A percentile compares a stretch with the other conserved stretches of the same genome.
These are phyloP conservation scores for Diadema setosum DNA, from an alignment of 35 echinoderm and acorn worm species.

Conservation along the genomic window DNA sequence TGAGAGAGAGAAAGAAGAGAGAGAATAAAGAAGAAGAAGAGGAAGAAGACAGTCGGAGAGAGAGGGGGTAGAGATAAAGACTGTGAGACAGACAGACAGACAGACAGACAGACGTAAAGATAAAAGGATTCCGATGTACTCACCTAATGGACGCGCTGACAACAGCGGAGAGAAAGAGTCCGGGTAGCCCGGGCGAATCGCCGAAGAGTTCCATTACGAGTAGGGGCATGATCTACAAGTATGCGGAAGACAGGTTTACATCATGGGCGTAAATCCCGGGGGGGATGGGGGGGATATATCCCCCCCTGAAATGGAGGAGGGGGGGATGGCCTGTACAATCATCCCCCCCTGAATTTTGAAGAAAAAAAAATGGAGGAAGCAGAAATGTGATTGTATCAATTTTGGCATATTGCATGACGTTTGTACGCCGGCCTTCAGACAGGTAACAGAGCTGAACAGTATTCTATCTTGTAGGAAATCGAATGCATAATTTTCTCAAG, in stretches of 20 bases:
- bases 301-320: too few species aligned
- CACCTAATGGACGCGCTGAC: slow-evolving; percentile 94
- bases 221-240: slow-evolving; percentile 72
- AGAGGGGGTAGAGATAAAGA: background rate
- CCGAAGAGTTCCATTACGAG: slow-evolving; percentile 86
- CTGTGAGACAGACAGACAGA: background rate
- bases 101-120: background rate
- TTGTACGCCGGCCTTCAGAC: too few species aligned
- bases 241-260: background rate
- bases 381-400: too few species aligned
- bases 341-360: too few species aligned
- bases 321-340: too few species aligned
- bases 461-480: too few species aligned
- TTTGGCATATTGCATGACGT: too few species aligned
- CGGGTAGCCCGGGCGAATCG: slow-evolving; percentile 68
- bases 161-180: slow-evolving; percentile 81
- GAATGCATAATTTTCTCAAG: too few species aligned
- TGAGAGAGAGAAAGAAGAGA: background rate
- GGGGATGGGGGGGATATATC: too few species aligned
- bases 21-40: background rate
- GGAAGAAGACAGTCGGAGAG: background rate
- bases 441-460: too few species aligned
- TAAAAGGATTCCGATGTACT: background rate
- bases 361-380: too few species aligned
- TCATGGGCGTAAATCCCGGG: too few species aligned